Percentiles rank a stretch among this genome's conserved stretches.
These are phyloP conservation scores for Serripes groenlandicus DNA, from an alignment of 2,888 invertebrate genomes.

Conservation along the genomic window DNA sequence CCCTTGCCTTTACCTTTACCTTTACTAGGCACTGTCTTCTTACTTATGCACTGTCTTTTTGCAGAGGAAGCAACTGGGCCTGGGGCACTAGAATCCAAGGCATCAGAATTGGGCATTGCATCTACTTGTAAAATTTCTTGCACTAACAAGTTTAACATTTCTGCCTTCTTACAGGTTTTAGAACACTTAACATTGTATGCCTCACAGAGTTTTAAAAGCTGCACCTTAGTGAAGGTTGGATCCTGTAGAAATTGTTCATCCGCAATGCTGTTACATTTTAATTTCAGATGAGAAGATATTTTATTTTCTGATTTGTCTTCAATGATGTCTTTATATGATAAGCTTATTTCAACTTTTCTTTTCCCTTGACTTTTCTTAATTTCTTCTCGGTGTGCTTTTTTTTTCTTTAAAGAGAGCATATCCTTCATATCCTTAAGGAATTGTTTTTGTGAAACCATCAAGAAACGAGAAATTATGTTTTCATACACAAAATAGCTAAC, in stretches of 20 bases:
- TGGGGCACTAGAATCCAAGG: neutral
- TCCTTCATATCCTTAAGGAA: conserved; percentile 47
- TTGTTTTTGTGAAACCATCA: conserved; percentile 56
- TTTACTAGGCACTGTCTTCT: neutral
- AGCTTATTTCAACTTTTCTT: conserved; percentile 29
- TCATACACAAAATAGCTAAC: conserved; percentile 12
- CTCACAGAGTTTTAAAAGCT: conserved; percentile 1
- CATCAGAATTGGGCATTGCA: conserved; percentile 15
- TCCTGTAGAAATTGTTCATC: neutral
- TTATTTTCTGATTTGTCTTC: conserved; percentile 28
- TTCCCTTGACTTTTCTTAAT: conserved; percentile 34
- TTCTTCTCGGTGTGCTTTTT: conserved; percentile 50
- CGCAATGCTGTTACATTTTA: conserved; percentile 31
- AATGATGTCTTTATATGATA: conserved; percentile 28
- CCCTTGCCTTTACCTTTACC: conserved; percentile 38
- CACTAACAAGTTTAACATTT: neutral
- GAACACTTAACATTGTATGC: conserved; percentile 23
- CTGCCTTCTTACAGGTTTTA: neutral
- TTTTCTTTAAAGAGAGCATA: conserved; percentile 30
- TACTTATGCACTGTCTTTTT: conserved; percentile 10
- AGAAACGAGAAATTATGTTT: conserved; percentile 18
- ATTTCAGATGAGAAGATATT: conserved; percentile 34
- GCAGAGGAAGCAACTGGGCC: conserved; percentile 8
- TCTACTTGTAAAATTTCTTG: conserved; percentile 8
- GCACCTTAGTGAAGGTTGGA: conserved; percentile 1